Conservation (phyloP, 1,140 invertebrate species). For the Drosophila hydei region DNA sequence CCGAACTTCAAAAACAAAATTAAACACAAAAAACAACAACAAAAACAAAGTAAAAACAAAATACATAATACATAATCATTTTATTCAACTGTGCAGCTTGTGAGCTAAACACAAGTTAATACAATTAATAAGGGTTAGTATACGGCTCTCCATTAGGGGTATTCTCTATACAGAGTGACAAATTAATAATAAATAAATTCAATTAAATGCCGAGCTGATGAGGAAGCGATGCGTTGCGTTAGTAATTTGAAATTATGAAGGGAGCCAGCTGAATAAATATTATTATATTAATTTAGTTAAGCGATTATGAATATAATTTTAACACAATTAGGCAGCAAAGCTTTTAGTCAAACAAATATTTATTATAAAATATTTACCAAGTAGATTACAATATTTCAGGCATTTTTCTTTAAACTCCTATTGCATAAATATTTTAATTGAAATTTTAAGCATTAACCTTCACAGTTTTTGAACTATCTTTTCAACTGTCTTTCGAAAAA, state of each 20-base stretch:
- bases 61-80: constrained; percentile 56
- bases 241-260: background rate
- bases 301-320: background rate
- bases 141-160: constrained; percentile 1
- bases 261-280: background rate
- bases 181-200: constrained; percentile 39
- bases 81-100: constrained; percentile 57
- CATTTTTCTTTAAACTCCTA: too few species aligned
- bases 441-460: too few species aligned
- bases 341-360: background rate
- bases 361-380: too few species aligned
- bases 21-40: constrained; percentile 24
- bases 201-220: constrained; percentile 19
- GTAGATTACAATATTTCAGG: too few species aligned
- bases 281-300: background rate
- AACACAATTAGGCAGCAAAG: background rate
- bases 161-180: background rate
- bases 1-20: constrained; percentile 61
- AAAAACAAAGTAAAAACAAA: constrained; percentile 36
- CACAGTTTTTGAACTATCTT: too few species aligned
- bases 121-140: constrained; percentile 49
- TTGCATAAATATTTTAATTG: too few species aligned
- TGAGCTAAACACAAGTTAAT: constrained; percentile 58
- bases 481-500: background rate
- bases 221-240: background rate